Evolutionary conservation across 2,113 vertebrate species (phyloP), one percentile per base, ranked within the genome.

Genomic region (Thinocorus orbignyianus): DNA sequence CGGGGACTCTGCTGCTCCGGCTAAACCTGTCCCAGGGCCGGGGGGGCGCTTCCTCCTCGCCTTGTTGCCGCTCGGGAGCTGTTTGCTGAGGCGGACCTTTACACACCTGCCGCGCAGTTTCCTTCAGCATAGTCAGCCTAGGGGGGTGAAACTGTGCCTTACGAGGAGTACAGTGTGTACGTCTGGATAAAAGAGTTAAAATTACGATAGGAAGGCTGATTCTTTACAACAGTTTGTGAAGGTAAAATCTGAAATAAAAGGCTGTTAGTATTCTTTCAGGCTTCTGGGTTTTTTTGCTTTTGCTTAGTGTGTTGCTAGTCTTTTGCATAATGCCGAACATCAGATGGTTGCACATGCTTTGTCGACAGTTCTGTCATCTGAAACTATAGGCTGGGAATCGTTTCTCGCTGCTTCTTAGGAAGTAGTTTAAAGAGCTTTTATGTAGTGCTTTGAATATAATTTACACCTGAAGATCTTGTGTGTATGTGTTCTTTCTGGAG

Each of bases 141-240:
- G 17, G 4, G 6, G 8, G 7, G 39, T 3, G 4, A 44, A 25
- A 1, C 9, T 9, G 4, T 8, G 0, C 18, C 24, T 51, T 49
- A 33, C 3, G 4, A 31, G 22, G 37, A 25, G 6, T 20, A 6
- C 11, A 3, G 6, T 2, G 0, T 22, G 1, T 16, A 3, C 4
- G 3, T 24, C 11, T 46, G 26, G 55, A 8, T 55, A 48, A 44
- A 23, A 0, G 4, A 42, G 3, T 25, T 86, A 37, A 54, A 48
- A 9, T 7, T 15, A 33, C 7, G 6, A 11, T 39, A n/a, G 41
- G 31, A 73, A 73, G 15, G 20, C 14, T 26, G 2, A 7, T 26
- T 57, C 55, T 64, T 60, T 69, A 30, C 17, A 2, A 0, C 17
- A 7, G 28, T 71, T 58, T n/a, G 11, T 33, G 65, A 76, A 44